Conservation (phyloP, 1,140 invertebrate species). For the Eriosoma lanigerum region DNA sequence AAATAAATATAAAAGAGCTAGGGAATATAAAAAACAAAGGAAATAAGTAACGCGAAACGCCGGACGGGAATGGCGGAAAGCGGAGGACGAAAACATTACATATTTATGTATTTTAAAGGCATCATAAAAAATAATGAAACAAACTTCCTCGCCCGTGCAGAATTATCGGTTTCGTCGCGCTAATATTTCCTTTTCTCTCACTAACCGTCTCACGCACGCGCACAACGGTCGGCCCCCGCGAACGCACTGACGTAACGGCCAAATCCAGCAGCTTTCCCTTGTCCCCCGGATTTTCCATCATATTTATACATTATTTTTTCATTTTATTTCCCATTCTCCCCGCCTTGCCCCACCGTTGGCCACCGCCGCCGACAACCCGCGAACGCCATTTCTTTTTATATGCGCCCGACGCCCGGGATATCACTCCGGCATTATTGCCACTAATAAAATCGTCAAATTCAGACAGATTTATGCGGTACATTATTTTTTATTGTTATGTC, state of each 20-base stretch:
- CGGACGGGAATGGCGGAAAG: background rate
- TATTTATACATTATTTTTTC: constrained; percentile 42
- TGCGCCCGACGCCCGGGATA: constrained; percentile 42
- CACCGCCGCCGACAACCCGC: background rate
- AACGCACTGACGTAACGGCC: constrained; percentile 39
- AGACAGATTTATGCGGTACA: constrained; percentile 51
- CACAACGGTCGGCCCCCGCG: too few species aligned
- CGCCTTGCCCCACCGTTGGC: too few species aligned
- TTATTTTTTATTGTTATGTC: constrained; percentile 52
- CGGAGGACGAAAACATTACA: constrained; percentile 20
- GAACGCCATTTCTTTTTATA: constrained; percentile 49
- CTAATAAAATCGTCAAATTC: constrained; percentile 52
- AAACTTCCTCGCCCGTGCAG: constrained; percentile 49
- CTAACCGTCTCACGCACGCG: background rate
- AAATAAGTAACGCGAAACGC: constrained; percentile 32
- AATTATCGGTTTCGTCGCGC: constrained; percentile 51
- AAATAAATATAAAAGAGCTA: constrained; percentile 14
- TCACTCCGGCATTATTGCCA: constrained; percentile 49
- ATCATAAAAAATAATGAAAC: constrained; percentile 52
- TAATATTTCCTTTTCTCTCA: constrained; percentile 48
- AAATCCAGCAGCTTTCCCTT: constrained; percentile 51
- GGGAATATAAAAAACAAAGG: background rate
- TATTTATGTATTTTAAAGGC: constrained; percentile 52
- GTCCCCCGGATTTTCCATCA: constrained; percentile 51
- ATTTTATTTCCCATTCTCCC: too few species aligned